Evolutionary conservation across 1,140 invertebrate species (phyloP).

Genomic region (Bradysia coprophila): DNA sequence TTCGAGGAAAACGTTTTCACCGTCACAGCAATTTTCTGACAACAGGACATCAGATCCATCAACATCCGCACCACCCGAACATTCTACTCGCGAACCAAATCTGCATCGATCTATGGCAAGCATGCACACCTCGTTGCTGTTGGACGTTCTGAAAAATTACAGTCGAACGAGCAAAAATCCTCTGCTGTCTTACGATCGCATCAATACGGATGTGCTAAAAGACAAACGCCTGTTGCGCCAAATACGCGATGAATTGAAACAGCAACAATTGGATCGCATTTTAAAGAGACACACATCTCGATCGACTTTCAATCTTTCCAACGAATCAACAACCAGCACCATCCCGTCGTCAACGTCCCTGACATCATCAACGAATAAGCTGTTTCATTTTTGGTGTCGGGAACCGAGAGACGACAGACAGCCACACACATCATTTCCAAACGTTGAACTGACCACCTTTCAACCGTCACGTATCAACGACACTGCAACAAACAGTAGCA

Average conservation of each 20-base stretch:
- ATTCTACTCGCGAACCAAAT: neutral
- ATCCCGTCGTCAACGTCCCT: slow-evolving; percentile 3
- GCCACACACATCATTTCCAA: neutral
- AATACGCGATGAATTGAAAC: slow-evolving; percentile 16
- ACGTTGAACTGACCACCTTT: neutral
- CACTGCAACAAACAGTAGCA: neutral
- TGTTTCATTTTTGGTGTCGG: neutral
- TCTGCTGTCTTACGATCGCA: slow-evolving; percentile 2
- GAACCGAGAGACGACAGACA: neutral
- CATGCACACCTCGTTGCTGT: neutral
- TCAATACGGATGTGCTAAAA: slow-evolving; percentile 10
- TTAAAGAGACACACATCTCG: slow-evolving; percentile 13
- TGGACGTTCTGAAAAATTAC: slow-evolving; percentile 6
- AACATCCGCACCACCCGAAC: neutral
- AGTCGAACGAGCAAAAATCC: neutral
- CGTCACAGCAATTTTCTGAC: neutral
- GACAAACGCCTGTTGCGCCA: slow-evolving; percentile 15
- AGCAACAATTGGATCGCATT: slow-evolving; percentile 16
- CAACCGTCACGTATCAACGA: neutral
- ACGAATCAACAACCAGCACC: slow-evolving; percentile 11
- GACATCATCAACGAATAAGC: too few relatives aligned
- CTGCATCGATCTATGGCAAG: neutral
- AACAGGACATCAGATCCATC: neutral
- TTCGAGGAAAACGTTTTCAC: too few relatives aligned
- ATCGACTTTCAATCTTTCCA: slow-evolving; percentile 5